Percentiles rank a stretch among this genome's conserved stretches.
Conservation (phyloP, 2,888 invertebrate genomes). For the Mesorhabditis belari region DNA sequence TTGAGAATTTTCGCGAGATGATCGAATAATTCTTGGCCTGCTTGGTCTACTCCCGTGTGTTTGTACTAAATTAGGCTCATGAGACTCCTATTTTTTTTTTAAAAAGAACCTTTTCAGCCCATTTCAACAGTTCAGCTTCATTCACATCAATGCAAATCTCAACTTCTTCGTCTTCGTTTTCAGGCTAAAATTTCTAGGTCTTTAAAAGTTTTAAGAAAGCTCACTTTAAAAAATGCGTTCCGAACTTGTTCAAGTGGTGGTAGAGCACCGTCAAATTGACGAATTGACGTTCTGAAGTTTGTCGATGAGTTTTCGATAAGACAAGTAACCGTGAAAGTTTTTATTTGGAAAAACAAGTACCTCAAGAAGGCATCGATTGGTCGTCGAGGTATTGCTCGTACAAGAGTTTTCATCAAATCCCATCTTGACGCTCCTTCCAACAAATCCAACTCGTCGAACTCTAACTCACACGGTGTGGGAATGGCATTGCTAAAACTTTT, state of each 20-base stretch:
- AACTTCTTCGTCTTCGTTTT: background rate
- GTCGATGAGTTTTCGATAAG: no score
- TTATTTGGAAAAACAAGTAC: no score
- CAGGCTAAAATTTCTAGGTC: background rate
- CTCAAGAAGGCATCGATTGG: background rate
- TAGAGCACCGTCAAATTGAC: background rate
- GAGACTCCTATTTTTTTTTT: background rate
- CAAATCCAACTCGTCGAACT: background rate
- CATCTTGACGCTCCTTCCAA: background rate
- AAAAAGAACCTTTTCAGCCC: background rate
- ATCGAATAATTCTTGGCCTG: background rate
- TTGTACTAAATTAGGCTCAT: no score
- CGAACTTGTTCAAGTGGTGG: background rate
- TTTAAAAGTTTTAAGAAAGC: background rate
- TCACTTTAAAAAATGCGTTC: background rate
- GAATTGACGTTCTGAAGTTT: background rate
- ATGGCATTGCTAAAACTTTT: background rate
- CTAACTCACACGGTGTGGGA: background rate
- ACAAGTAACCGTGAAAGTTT: no score
- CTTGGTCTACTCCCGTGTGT: no score
- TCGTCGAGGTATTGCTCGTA: background rate
- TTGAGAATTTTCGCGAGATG: background rate
- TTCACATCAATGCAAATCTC: background rate
- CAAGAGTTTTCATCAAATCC: background rate
- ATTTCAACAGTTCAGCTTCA: background rate